These are phyloP conservation scores for Troides aeacus DNA, from an alignment of 2,888 invertebrate species.

Conservation along the genomic window DNA sequence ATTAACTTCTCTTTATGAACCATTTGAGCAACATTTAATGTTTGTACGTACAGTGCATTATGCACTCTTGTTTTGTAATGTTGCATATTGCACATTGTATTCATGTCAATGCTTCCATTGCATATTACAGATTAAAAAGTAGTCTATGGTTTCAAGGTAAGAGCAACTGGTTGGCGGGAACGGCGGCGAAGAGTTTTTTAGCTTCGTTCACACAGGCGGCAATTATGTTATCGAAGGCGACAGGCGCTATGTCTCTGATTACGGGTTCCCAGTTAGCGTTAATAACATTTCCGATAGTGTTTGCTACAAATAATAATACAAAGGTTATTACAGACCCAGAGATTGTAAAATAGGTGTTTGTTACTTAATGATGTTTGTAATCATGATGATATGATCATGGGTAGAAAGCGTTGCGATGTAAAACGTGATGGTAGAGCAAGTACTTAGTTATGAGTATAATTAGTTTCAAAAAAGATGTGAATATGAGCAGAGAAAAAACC, in stretches of 20 bases:
- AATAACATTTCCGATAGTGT: conserved; percentile 63
- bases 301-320: conserved; percentile 47
- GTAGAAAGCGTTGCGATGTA: background rate
- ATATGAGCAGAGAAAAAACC: background rate
- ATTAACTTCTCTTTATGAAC: background rate
- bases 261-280: conserved; percentile 75
- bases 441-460: background rate
- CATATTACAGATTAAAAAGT: background rate
- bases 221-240: conserved; percentile 71
- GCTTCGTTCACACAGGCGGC: conserved; percentile 66
- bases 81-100: background rate
- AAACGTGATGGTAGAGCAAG: background rate
- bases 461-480: background rate
- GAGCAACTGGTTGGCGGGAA: conserved; percentile 57
- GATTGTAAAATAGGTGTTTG: background rate
- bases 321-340: background rate
- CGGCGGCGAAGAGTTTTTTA: conserved; percentile 68
- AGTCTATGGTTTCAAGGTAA: conserved; percentile 40
- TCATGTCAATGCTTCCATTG: background rate
- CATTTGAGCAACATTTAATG: background rate
- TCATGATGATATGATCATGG: background rate
- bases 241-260: conserved; percentile 71
- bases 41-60: background rate
- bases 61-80: background rate
- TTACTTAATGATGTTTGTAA: background rate